Evolutionary conservation across 2,888 invertebrate genomes (phyloP), one percentile per base, ranked within the genome.

Genomic region (Neoaliturus tenellus): DNA sequence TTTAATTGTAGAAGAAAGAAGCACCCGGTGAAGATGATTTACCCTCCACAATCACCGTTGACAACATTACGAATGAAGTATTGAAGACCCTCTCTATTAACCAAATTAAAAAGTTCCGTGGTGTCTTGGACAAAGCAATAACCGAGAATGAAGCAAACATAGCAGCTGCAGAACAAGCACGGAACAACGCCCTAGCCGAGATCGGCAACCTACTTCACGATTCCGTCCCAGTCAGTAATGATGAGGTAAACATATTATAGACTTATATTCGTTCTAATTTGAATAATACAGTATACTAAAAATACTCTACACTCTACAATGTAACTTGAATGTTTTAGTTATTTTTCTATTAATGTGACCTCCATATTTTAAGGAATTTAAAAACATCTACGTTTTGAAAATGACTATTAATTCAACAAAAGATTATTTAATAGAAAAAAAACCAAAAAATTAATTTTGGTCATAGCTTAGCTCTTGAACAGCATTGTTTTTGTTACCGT

Each of bases 191-290:
- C 0, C 92, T 99, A 8, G 93, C 96, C 82, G 98, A 99, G 92
- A 96, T 99, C 0, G 99, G 99, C 1, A 99, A 99, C 91, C 94
- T 98, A 89, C 92, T 99, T 35, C 99, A 99, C 89, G 94, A 95
- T 14, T 97, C 98, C 0, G 99, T 99, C 0, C 98, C 98, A 0
- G 94, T 99, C n/a, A 98, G 98, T 90, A 95, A 98, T 90, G 94
- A 99, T 90, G 99, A 99, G 91, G 82, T 82, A 51, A 39, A 39
- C 39, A 39, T 39, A 39, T 39, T 39, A 12, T 39, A 39, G 39
- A 39, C 12, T 39, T 39, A n/a, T n/a, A n/a, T n/a, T n/a, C n/a
- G n/a, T n/a, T n/a, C n/a, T n/a, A n/a, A n/a, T n/a, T n/a, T n/a
- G n/a, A n/a, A n/a, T n/a, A n/a, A n/a, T n/a, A n/a, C n/a, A n/a